A percentile compares a stretch with the other conserved stretches of the same genome.
Evolutionary conservation across 2,797 vertebrate species (phyloP).

Genomic region (Dromococcyx pavoninus): DNA sequence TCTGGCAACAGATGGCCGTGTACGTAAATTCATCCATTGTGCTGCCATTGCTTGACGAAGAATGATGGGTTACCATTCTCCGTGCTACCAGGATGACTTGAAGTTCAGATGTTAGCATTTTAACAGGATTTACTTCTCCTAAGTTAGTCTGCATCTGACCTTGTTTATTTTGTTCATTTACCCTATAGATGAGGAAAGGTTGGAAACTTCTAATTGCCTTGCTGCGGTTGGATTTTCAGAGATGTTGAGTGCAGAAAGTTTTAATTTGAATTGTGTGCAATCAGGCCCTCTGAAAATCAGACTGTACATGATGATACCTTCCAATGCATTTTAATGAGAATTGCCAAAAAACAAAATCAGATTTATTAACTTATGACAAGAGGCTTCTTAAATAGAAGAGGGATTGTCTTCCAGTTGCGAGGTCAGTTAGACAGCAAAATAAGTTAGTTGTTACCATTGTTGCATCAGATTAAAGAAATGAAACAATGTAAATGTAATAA

Average conservation of each 20-base stretch:
- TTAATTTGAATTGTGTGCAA: background rate
- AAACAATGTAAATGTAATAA: background rate
- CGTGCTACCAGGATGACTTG: background rate
- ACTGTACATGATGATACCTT: background rate
- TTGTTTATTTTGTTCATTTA: background rate
- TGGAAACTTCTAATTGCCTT: background rate
- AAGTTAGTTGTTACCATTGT: background rate
- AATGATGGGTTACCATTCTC: background rate
- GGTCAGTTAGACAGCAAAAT: background rate
- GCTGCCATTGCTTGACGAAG: background rate
- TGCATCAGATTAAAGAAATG: background rate
- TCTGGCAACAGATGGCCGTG: background rate
- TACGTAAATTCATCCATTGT: conserved; percentile 6
- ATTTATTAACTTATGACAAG: background rate
- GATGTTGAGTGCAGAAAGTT: background rate
- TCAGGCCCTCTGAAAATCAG: background rate
- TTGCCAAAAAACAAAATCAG: background rate
- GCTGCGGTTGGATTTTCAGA: background rate
- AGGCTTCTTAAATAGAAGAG: background rate
- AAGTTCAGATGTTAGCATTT: background rate
- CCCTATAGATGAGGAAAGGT: background rate
- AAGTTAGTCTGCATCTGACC: background rate
- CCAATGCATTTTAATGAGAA: background rate
- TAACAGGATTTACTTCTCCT: background rate
- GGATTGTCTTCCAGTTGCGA: background rate